Evolutionary conservation across 30 jellyfish, hydroid and myxozoan genomes (phyloP).

Genomic region (Aurelia aurita complex sp. Pacific): DNA sequence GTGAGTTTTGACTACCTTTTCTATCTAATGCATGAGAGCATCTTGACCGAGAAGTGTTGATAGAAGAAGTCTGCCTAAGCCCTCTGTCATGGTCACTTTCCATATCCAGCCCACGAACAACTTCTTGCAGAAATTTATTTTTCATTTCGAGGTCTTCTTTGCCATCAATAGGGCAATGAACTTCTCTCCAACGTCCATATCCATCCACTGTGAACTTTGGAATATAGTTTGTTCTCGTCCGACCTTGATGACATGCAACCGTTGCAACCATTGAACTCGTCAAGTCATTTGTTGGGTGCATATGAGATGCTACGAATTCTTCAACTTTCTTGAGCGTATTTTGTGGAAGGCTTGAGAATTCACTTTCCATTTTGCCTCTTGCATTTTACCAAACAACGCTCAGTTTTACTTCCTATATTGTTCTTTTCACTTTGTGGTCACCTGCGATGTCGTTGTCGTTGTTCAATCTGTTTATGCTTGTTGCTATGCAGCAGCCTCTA

Average conservation of each 20-base stretch:
- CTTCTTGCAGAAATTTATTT: not conserved
- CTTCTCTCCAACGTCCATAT: slow-evolving; percentile 63
- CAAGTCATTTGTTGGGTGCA: not conserved
- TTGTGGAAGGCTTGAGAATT: not conserved
- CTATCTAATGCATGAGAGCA: not conserved
- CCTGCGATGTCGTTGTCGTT: too few relatives aligned
- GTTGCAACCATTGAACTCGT: not conserved
- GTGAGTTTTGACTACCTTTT: not conserved
- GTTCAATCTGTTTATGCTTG: too few relatives aligned
- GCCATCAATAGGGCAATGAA: not conserved
- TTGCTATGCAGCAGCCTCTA: too few relatives aligned
- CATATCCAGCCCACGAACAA: not conserved
- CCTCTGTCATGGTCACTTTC: not conserved
- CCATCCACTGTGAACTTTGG: slow-evolving; percentile 75
- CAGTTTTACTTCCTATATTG: too few relatives aligned
- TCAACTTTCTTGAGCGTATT: slow-evolving; percentile 21
- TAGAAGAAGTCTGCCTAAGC: not conserved
- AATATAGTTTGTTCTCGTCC: not conserved
- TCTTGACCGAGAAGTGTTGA: not conserved
- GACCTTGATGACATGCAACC: not conserved
- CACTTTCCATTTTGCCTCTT: too few relatives aligned
- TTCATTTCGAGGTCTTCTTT: not conserved
- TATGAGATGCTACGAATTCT: slow-evolving; percentile 16
- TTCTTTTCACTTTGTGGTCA: too few relatives aligned
- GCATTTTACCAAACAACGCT: too few relatives aligned